Base-by-base conservation (phyloP, 30 jellyfish, hydroid and myxozoan species). In the Pseudorhiza aurosa region DNA sequence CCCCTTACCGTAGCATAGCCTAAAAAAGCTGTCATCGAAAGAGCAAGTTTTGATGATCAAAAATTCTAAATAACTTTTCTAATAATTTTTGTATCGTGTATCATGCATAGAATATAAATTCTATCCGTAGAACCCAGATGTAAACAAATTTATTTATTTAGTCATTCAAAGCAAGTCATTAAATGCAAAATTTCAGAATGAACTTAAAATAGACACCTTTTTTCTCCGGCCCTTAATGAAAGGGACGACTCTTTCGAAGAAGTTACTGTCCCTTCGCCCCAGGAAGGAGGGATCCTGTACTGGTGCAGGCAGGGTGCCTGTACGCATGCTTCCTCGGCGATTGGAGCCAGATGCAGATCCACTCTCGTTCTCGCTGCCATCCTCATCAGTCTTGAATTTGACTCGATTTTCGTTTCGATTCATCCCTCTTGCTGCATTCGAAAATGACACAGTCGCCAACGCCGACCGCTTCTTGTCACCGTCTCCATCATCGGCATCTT, bases 201-300 rank as follows among this genome's bases (percentile, higher is more conserved):
- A 31, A 12, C 5, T 7, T 25, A 8, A 14, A 43, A 78, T 24
- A n/a, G 62, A 47, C 60, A 89, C 96, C 96, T 76, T 83, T 78
- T 91, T 91, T 50, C 88, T 91, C 73, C 88, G 84, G 36, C 95
- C 95, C 40, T 77, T 76, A 53, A 91, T 57, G 49, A 87, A 87
- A 24, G 96, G 96, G 62, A 75, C 83, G 37, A 91, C 85, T 59
- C 70, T 77, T 21, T 77, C 91, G 63, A 70, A 69, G 83, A 77
- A 75, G 63, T 77, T 83, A 49, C 90, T 77, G 50, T 83, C 96
- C 28, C 94, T 72, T 53, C 97, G 49, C 35, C 96, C 97, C 31
- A 79, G 31, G 59, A 91, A 78, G 10, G 98, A 62, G 9, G 98
- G 98, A 50, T 91, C 98, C 27, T 85, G 85, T 1, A 91, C 96